Conservation (phyloP, 2,888 invertebrate genomes). For the Rambutsinella grinnellia region DNA sequence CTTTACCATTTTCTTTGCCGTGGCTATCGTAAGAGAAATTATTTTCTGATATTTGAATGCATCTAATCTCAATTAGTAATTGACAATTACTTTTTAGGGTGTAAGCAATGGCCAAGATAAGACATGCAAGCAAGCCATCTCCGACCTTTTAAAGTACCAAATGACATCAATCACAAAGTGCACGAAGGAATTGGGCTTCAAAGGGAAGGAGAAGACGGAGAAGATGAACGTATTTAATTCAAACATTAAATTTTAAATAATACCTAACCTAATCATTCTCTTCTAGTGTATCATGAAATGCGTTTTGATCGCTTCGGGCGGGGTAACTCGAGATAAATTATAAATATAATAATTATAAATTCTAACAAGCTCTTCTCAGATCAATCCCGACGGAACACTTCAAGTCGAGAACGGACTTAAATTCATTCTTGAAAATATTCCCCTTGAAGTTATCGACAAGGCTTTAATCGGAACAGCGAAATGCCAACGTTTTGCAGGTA, state of each 20-base stretch:
- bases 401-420: slow-evolving; percentile 49
- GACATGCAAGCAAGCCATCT: slow-evolving; percentile 46
- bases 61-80: neutral
- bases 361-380: too few relatives aligned
- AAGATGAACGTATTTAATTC: slow-evolving; percentile 58
- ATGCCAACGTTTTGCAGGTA: slow-evolving; percentile 50
- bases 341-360: neutral
- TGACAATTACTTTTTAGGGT: slow-evolving; percentile 18
- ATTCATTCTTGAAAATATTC: slow-evolving; percentile 49
- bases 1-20: slow-evolving; percentile 15
- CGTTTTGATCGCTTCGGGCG: slow-evolving; percentile 46
- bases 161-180: slow-evolving; percentile 47
- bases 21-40: slow-evolving; percentile 25
- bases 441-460: slow-evolving; percentile 52
- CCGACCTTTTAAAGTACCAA: slow-evolving; percentile 50
- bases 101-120: slow-evolving; percentile 23
- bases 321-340: slow-evolving; percentile 23
- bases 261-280: neutral
- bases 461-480: slow-evolving; percentile 45
- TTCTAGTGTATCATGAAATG: slow-evolving; percentile 55
- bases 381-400: slow-evolving; percentile 46
- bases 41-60: neutral
- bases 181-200: slow-evolving; percentile 52
- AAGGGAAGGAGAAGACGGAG: slow-evolving; percentile 57
- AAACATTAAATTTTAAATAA: neutral